A percentile compares a stretch with the other conserved stretches of the same genome.
phyloP scores from a whole-genome alignment of 2,113 vertebrate species.

The Syngnathus typhle region DNA sequence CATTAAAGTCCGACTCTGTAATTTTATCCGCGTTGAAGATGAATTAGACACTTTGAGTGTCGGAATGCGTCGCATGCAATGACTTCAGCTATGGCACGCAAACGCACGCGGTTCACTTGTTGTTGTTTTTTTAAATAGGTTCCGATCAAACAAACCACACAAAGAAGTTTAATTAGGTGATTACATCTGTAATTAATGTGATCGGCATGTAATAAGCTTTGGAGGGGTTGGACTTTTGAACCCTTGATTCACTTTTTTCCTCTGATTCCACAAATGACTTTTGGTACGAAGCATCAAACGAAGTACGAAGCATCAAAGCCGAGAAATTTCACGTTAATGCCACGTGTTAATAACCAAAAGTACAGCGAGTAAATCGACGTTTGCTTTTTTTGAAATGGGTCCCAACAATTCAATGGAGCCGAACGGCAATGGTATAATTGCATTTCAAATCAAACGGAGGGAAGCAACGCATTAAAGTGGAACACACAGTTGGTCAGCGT shows the following conservation, averaged over 20 bases:
- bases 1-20: neutral
- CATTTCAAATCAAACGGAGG: too few relatives aligned
- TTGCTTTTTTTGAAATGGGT: too few relatives aligned
- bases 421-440: too few relatives aligned
- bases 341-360: too few relatives aligned
- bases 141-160: constrained; percentile 2
- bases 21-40: neutral
- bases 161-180: constrained; percentile 6
- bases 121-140: neutral
- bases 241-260: neutral
- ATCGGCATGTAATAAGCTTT: constrained; percentile 8
- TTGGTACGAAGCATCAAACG: too few relatives aligned
- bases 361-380: too few relatives aligned
- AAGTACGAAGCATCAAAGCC: too few relatives aligned
- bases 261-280: neutral
- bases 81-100: neutral
- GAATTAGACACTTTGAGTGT: neutral
- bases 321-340: too few relatives aligned
- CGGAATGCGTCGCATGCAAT: neutral
- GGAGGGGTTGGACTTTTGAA: constrained; percentile 2
- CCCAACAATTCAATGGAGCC: too few relatives aligned
- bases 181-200: constrained; percentile 7
- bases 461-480: too few relatives aligned
- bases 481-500: neutral
- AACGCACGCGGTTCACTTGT: neutral